Percentiles rank a stretch among this genome's conserved stretches.
Conservation (phyloP, 1,140 invertebrate genomes). For the Ganaspis sp. region DNA sequence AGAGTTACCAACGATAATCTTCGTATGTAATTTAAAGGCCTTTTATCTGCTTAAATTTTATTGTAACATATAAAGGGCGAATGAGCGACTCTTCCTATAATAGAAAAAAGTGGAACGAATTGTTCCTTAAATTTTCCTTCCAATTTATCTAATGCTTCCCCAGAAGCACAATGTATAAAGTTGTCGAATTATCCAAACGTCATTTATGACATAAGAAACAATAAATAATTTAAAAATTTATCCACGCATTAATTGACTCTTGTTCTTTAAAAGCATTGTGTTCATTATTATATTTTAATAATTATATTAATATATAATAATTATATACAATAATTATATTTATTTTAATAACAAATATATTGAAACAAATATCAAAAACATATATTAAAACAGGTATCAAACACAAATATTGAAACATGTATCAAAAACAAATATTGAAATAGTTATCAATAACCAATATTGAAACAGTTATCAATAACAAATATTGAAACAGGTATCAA, state of each 20-base stretch:
- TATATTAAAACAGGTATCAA: no score
- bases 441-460: no score
- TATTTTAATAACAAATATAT: no score
- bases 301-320: no score
- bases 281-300: no score
- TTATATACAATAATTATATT: no score
- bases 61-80: neutral
- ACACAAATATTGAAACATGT: no score
- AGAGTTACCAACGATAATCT: neutral
- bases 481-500: no score
- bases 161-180: constrained; percentile 18
- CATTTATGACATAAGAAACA: constrained; percentile 56
- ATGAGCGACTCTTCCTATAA: neutral
- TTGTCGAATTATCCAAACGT: constrained; percentile 14
- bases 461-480: no score
- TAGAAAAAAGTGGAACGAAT: neutral
- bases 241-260: neutral
- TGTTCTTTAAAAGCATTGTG: no score
- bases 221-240: constrained; percentile 57
- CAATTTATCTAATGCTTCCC: constrained; percentile 10
- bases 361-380: no score
- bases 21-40: constrained; percentile 2
- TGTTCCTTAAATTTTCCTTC: constrained; percentile 8
- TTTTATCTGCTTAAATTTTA: constrained; percentile 14
- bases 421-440: no score